Evolutionary conservation across 2,888 invertebrate species (phyloP), one percentile per base, ranked within the genome.

Genomic region (Drosophila melanosoma): DNA sequence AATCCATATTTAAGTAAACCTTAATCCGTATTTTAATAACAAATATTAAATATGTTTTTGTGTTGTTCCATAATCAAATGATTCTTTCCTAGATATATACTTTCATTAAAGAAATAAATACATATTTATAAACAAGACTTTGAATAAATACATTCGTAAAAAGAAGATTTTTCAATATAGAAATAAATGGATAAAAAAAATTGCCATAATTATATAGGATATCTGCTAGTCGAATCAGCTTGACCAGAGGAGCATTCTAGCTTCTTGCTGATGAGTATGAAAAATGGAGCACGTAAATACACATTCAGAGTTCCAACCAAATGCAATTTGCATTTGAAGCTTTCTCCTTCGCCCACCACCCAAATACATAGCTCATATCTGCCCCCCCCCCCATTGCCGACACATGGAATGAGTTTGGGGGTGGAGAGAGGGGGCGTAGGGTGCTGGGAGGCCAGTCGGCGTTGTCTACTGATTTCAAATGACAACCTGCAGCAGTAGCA

Each of bases 391-490:
- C n/a, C 38, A 6, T 29, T 29, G 1, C 32, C 38, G 12, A 40
- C 26, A 42, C 35, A 32, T 42, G 32, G 12, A 70, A 42, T n/a
- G 58, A 26, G 1, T 17, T 26, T 10, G 4, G 23, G 3, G 11
- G 11, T 12, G 23, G 17, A 7, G 3, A 1, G 2, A 10, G 0
- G 33, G 20, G 8, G 26, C 26, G 2, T 1, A 15, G 33, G 51
- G 3, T 10, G 51, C 1, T 10, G 35, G 20, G 20, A 2, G 33
- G 17, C 59, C 60, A 20, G 57, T 36, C 66, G 51, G 52, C 64
- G 67, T 72, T 75, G 79, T 79, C 81, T 85, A 71, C 70, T 74
- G 88, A 87, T 82, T 82, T 82, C 73, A 71, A 78, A 79, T 87
- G 88, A 87, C 84, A 84, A 83, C 73, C 83, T 76, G 63, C 60